phyloP scores from a whole-genome alignment of 2,888 invertebrate species.

The Scaptomyza cyrtandrae region DNA sequence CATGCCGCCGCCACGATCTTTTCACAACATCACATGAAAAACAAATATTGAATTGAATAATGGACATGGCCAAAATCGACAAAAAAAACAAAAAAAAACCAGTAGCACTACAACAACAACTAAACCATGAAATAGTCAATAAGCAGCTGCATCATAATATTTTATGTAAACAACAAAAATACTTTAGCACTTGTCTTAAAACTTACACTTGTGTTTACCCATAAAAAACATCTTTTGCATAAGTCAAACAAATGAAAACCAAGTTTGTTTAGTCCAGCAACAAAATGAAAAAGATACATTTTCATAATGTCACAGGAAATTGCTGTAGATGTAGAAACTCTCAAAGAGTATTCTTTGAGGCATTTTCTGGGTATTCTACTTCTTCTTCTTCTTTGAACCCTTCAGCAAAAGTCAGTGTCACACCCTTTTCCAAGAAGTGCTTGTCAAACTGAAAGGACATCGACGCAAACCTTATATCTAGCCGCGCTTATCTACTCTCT shows the following conservation, averaged over 20 bases:
- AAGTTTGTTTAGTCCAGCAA: not conserved
- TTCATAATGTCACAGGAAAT: no score
- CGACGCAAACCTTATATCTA: constrained; percentile 2
- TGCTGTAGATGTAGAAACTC: no score
- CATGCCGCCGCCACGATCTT: constrained; percentile 73
- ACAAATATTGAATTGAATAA: constrained; percentile 61
- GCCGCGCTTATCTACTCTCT: constrained; percentile 7
- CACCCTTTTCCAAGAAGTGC: constrained; percentile 31
- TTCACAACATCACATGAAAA: constrained; percentile 77
- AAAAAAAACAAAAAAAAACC: constrained; percentile 48
- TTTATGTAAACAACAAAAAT: constrained; percentile 40
- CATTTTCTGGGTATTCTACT: constrained; percentile 19
- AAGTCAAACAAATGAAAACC: not conserved
- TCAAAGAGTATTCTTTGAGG: no score
- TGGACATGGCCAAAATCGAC: constrained; percentile 59
- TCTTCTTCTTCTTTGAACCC: not conserved
- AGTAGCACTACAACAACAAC: constrained; percentile 48
- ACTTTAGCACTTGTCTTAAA: not conserved
- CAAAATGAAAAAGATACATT: no score
- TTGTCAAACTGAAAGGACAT: constrained; percentile 3
- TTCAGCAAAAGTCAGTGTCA: constrained; percentile 16
- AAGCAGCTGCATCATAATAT: constrained; percentile 52
- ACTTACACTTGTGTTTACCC: constrained; percentile 26
- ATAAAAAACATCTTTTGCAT: not conserved
- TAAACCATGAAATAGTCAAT: constrained; percentile 53